phyloP scores from a whole-genome alignment of 2,888 invertebrate species.

The Trilocha varians region DNA sequence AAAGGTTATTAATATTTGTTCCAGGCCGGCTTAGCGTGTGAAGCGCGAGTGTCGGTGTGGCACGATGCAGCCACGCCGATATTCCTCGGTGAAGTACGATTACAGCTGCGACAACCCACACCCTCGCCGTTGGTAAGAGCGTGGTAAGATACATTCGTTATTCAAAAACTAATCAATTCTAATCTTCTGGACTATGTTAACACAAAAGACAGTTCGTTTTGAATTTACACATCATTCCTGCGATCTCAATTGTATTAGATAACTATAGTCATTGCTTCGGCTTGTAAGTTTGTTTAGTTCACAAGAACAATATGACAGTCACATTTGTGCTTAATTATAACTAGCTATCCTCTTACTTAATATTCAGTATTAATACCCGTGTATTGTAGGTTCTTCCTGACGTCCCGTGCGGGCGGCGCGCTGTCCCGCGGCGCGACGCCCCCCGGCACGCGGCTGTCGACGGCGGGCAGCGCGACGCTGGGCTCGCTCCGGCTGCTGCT shows the following conservation, averaged over 20 bases:
- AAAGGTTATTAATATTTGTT: not conserved
- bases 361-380: not conserved
- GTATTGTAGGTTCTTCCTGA: constrained; percentile 76
- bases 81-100: constrained; percentile 90
- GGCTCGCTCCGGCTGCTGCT: constrained; percentile 90
- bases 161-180: not conserved
- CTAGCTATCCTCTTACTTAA: not conserved
- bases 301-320: no score
- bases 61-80: constrained; percentile 88
- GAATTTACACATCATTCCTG: no score
- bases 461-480: constrained; percentile 70
- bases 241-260: no score
- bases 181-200: no score
- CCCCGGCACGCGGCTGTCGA: constrained; percentile 80
- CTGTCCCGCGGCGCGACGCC: constrained; percentile 82
- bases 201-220: no score
- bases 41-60: constrained; percentile 88
- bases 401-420: constrained; percentile 72
- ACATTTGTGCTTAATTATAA: no score
- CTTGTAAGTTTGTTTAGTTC: no score
- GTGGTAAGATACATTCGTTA: constrained; percentile 76
- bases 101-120: constrained; percentile 80
- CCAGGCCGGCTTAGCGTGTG: constrained; percentile 80
- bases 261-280: no score
- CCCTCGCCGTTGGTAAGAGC: constrained; percentile 71